phyloP scores from a whole-genome alignment of 2,888 invertebrate genomes.

The Eudasyphora cyanicolor region DNA sequence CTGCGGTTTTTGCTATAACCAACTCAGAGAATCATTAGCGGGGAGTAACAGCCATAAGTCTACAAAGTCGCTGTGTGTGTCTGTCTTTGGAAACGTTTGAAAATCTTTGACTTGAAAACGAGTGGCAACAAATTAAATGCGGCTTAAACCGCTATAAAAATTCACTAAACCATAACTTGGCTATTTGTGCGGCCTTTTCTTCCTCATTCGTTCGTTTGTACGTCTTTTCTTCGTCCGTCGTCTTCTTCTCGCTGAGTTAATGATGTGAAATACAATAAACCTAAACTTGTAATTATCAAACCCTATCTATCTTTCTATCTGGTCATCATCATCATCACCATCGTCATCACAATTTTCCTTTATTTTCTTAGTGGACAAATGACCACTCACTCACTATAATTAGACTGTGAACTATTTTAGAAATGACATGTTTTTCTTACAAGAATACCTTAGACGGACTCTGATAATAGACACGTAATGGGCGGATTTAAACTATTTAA shows the following conservation, averaged over 20 bases:
- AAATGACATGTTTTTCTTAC: not conserved
- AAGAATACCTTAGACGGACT: not conserved
- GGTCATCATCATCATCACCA: too few species aligned
- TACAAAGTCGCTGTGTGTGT: not conserved
- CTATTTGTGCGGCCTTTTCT: not conserved
- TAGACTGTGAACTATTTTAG: slow-evolving; percentile 1
- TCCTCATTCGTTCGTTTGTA: not conserved
- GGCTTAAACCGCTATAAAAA: slow-evolving; percentile 33
- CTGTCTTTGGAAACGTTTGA: not conserved
- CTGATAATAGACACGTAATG: not conserved
- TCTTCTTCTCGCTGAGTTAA: not conserved
- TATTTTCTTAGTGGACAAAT: not conserved
- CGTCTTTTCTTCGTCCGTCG: not conserved
- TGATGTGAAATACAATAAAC: slow-evolving; percentile 2
- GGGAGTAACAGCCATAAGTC: too few species aligned
- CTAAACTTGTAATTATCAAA: slow-evolving; percentile 3
- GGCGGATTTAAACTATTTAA: not conserved
- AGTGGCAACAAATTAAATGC: slow-evolving; percentile 29
- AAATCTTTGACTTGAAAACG: not conserved
- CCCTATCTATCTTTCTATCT: too few species aligned
- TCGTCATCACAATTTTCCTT: not conserved
- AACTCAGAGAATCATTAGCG: not conserved
- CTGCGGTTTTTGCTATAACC: not conserved
- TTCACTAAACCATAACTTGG: slow-evolving; percentile 22
- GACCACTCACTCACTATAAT: not conserved